Evolutionary conservation across 2,113 vertebrate genomes (phyloP), one percentile per base, ranked within the genome.

Genomic region (Telmatochromis sp.): DNA sequence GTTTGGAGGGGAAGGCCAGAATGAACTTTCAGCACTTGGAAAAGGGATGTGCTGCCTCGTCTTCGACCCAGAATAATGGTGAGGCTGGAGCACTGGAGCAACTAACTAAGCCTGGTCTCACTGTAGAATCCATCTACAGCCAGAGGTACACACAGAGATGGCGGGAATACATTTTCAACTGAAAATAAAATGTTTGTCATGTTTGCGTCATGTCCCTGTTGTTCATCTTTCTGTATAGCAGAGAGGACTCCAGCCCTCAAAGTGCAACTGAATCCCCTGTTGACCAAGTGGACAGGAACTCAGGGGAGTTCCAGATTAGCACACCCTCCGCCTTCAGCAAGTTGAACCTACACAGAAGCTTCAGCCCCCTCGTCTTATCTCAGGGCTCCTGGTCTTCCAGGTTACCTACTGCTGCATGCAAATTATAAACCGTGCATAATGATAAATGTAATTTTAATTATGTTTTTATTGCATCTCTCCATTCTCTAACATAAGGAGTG

Each of bases 271-370:
- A 95, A 60, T 98, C 97, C 33, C 97, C 97, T 5, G 80, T 96
- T 33, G 97, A 98, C 80, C 97, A 95, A 87, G 96, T 87, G 42
- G 97, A 98, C 23, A 95, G 92, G 88, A 96, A 95, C 53, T 96
- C 96, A 63, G 91, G 82, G 26, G 89, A 96, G 9, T 99, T 99
- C 94, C 97, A 98, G 91, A 97, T 99, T 85, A 99, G 98, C 96
- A 99, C 97, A 2, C 98, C 98, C 0, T 99, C 98, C 17, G 99
- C 99, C 90, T 99, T 99, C 93, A 99, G 97, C 96, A 98, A 98
- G 89, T 35, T 99, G 88, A 96, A 97, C 1, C 94, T 96, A 31
- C 97, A 98, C 70, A 96, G 97, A 86, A 98, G 97, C 12, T 97
- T 97, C 84, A 98, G 98, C 87, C 98, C 98, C 31, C 88, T 97